Conservation (phyloP, 2,888 invertebrate genomes). For the Drosophila hawaiiensis region DNA sequence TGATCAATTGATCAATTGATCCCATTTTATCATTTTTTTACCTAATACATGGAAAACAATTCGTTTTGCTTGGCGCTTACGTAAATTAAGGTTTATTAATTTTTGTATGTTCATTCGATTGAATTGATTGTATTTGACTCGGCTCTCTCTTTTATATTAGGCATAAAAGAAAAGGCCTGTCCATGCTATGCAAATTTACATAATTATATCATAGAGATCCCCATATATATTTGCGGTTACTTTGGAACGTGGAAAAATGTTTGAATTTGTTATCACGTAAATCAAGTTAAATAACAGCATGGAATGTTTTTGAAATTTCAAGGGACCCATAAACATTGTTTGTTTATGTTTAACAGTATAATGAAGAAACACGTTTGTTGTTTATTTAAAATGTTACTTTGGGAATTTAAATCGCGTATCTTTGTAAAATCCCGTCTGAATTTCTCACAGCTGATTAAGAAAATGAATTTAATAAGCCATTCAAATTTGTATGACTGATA, state of each 20-base stretch:
- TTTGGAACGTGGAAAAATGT: constrained; percentile 43
- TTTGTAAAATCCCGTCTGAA: neutral
- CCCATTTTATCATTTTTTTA: constrained; percentile 44
- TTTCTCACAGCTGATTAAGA: constrained; percentile 8
- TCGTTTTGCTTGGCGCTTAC: constrained; percentile 67
- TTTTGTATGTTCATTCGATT: constrained; percentile 45
- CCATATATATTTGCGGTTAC: constrained; percentile 24
- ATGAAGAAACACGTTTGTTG: constrained; percentile 16
- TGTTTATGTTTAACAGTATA: constrained; percentile 21
- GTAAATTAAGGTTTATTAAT: constrained; percentile 68
- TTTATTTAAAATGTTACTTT: constrained; percentile 10
- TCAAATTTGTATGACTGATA: neutral
- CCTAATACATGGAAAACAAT: constrained; percentile 42
- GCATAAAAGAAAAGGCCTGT: constrained; percentile 18
- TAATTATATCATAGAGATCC: constrained; percentile 65
- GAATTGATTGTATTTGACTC: constrained; percentile 24
- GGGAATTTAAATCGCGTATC: neutral
- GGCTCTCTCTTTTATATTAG: constrained; percentile 64
- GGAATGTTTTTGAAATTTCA: constrained; percentile 42
- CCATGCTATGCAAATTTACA: constrained; percentile 52
- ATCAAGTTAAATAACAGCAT: constrained; percentile 48
- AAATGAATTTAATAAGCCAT: neutral
- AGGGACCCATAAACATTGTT: constrained; percentile 48
- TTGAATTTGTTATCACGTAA: constrained; percentile 48
- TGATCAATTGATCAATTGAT: constrained; percentile 75